phyloP scores from a whole-genome alignment of 2,797 vertebrate species.

The Lacerta bilineata region DNA sequence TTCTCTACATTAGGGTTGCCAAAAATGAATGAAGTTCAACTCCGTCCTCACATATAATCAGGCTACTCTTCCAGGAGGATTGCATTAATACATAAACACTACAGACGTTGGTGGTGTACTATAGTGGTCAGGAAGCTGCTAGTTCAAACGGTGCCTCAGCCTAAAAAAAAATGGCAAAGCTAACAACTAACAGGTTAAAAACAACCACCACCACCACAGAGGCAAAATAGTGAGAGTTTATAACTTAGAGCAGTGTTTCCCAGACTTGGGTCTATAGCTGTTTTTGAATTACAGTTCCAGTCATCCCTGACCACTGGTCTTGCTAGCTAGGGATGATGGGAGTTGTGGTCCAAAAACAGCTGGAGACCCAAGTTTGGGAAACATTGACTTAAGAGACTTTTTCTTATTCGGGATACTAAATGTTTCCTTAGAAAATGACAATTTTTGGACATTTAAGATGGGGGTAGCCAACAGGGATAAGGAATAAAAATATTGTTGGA shows the following conservation, averaged over 20 bases:
- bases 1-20: background rate
- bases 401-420: background rate
- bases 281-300: no score
- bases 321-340: no score
- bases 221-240: background rate
- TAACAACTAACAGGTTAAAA: background rate
- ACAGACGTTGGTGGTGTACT: background rate
- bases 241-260: background rate
- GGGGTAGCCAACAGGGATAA: background rate
- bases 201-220: background rate
- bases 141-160: background rate
- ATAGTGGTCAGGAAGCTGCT: background rate
- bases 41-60: background rate
- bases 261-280: no score
- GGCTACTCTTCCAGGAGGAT: background rate
- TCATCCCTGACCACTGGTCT: no score
- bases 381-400: background rate
- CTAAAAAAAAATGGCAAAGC: background rate
- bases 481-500: no score
- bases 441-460: background rate
- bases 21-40: background rate
- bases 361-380: no score
- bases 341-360: no score
- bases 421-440: background rate
- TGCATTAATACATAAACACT: background rate